Evolutionary conservation across 2,113 vertebrate genomes (phyloP).

Genomic region (Strigops habroptila): DNA sequence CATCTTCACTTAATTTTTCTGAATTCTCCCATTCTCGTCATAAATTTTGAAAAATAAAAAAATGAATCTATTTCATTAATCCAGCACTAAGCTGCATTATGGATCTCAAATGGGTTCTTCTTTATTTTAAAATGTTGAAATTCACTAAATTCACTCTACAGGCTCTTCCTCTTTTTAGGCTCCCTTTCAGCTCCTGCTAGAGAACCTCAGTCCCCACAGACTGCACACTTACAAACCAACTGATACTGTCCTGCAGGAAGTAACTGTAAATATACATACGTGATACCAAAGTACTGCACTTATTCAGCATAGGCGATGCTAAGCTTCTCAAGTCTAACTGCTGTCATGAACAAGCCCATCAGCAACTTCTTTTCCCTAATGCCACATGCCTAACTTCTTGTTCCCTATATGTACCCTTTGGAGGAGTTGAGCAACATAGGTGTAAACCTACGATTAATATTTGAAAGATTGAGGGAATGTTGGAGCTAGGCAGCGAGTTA

Average conservation of each 20-base stretch:
- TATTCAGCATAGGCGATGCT: not conserved
- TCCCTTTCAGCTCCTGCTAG: not conserved
- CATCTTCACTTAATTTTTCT: not conserved
- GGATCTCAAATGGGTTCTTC: not conserved
- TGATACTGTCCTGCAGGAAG: not conserved
- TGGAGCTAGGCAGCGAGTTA: not conserved
- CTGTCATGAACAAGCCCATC: not conserved
- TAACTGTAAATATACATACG: not conserved
- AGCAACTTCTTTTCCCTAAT: not conserved
- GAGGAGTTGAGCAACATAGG: not conserved
- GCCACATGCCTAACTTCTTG: not conserved
- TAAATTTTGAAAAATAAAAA: not conserved
- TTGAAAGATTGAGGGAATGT: not conserved
- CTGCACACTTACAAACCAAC: not conserved
- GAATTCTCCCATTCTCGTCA: not conserved
- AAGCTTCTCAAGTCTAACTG: not conserved
- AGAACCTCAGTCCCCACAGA: not conserved
- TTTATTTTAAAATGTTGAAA: not conserved
- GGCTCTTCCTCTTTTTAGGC: not conserved
- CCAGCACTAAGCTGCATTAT: not conserved
- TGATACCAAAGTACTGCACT: not conserved
- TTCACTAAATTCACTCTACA: not conserved
- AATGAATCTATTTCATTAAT: not conserved
- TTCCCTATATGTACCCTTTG: not conserved
- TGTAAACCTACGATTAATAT: not conserved